phyloP scores from a whole-genome alignment of 2,797 vertebrate species.

The Diceros bicornis region DNA sequence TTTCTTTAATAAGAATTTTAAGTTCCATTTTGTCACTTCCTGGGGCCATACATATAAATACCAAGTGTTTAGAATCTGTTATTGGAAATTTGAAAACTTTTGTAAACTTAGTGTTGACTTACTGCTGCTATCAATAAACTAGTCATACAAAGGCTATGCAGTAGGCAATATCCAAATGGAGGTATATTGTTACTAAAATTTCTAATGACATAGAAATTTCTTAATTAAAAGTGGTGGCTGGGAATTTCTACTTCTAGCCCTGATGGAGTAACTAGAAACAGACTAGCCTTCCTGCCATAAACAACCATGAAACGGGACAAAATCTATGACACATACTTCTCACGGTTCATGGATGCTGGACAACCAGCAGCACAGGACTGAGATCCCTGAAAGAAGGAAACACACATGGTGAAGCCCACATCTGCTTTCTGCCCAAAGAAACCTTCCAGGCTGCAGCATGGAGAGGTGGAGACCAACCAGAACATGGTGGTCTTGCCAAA shows the following conservation, averaged over 20 bases:
- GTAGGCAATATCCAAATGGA: not conserved
- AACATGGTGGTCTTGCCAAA: not conserved
- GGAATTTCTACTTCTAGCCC: not conserved
- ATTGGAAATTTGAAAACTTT: not conserved
- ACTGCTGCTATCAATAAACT: not conserved
- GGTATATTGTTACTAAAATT: not conserved
- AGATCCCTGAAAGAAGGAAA: not conserved
- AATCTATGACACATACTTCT: not conserved
- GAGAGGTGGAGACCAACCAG: not conserved
- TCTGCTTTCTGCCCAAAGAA: not conserved
- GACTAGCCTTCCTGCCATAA: not conserved
- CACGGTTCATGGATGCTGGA: not conserved
- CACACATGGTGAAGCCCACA: not conserved
- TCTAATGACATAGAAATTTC: not conserved
- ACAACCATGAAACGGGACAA: not conserved
- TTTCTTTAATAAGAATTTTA: not conserved
- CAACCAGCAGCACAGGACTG: not conserved
- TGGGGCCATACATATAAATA: not conserved
- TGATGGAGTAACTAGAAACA: not conserved
- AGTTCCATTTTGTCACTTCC: not conserved
- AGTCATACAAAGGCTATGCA: not conserved
- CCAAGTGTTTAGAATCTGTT: not conserved
- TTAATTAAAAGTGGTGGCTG: not conserved
- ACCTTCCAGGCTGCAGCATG: not conserved
- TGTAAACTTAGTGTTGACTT: not conserved